Conservation (phyloP, 2,797 vertebrate genomes). For the Hemitrygon akajei region DNA sequence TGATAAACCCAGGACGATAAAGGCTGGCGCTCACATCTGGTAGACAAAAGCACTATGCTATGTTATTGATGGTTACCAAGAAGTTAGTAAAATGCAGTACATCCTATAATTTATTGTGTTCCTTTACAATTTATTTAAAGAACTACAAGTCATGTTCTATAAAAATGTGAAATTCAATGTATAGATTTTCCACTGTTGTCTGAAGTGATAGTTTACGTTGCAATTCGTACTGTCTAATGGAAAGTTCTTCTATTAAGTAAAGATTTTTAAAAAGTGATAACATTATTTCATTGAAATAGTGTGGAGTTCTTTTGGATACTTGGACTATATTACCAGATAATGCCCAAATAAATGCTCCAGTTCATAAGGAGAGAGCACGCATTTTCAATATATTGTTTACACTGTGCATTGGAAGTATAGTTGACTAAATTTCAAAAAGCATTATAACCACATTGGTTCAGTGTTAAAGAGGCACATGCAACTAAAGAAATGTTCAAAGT, state of each 20-base stretch:
- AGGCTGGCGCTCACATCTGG: background rate
- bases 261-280: background rate
- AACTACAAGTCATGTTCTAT: background rate
- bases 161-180: background rate
- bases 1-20: background rate
- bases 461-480: background rate
- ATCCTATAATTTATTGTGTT: too few relatives aligned
- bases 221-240: background rate
- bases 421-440: background rate
- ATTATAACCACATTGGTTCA: background rate
- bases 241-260: background rate
- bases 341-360: background rate
- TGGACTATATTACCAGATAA: background rate
- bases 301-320: background rate
- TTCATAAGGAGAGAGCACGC: background rate
- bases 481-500: background rate
- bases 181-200: constrained; percentile 9
- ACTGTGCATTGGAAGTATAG: background rate
- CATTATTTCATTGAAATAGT: background rate
- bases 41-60: background rate
- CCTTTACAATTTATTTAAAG: background rate
- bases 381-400: background rate
- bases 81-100: background rate
- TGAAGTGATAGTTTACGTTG: background rate
- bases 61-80: background rate